A percentile compares a stretch with the other conserved stretches of the same genome.
phyloP scores from a whole-genome alignment of 1,140 invertebrate genomes.

The Melanaphis sacchari region DNA sequence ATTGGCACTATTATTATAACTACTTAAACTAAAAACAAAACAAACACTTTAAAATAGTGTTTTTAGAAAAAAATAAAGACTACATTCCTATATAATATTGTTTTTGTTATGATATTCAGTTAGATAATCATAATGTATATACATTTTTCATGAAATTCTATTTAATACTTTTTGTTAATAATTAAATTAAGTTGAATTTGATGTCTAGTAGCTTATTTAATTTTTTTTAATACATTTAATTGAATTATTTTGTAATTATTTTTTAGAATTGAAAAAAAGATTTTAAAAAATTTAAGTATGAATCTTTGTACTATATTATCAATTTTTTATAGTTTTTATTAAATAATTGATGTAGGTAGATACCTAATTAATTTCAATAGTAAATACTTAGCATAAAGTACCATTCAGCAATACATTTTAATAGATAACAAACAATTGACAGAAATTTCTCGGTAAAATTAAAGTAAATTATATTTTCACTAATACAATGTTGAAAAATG shows the following conservation, averaged over 20 bases:
- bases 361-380: not conserved
- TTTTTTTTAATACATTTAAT: not conserved
- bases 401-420: not conserved
- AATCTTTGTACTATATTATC: not conserved
- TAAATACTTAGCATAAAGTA: not conserved
- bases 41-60: not conserved
- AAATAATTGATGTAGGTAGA: not conserved
- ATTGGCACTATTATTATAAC: conserved; percentile 30
- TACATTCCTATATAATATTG: not conserved
- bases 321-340: not conserved
- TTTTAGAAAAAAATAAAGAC: not conserved
- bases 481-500: not conserved
- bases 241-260: not conserved
- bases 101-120: not conserved
- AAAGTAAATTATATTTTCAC: not conserved
- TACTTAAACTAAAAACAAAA: conserved; percentile 14
- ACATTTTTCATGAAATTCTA: not conserved
- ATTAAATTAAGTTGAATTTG: not conserved
- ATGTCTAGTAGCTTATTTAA: not conserved
- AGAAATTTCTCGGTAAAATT: not conserved
- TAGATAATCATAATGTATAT: not conserved
- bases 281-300: not conserved
- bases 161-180: not conserved
- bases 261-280: not conserved
- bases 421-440: not conserved